A percentile compares a stretch with the other conserved stretches of the same genome.
These are phyloP conservation scores for Tokudaia muenninki DNA, from an alignment of 2,797 vertebrate species.

Conservation along the genomic window DNA sequence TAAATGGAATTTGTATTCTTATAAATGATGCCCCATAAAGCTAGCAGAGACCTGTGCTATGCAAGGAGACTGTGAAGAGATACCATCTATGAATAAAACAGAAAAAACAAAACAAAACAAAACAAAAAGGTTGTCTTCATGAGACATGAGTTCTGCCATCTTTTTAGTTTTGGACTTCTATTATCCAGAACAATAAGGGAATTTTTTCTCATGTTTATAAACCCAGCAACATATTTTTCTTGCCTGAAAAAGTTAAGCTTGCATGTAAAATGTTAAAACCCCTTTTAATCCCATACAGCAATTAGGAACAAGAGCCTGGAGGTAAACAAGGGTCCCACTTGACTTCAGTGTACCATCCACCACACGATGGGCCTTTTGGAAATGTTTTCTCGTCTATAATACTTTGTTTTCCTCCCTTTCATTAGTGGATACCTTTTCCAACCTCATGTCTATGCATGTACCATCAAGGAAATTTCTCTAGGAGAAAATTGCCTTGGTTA, in stretches of 20 bases:
- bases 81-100: background rate
- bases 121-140: background rate
- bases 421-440: background rate
- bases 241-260: background rate
- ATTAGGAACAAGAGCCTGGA: no score
- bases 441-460: background rate
- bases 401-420: background rate
- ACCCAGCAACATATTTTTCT: background rate
- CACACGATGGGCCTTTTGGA: background rate
- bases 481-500: background rate
- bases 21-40: background rate
- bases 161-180: background rate
- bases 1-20: background rate
- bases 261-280: background rate
- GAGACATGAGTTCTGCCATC: background rate
- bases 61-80: background rate
- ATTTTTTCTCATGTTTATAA: background rate
- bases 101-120: no score
- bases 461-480: background rate
- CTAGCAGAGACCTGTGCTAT: background rate
- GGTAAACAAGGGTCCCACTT: background rate
- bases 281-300: background rate
- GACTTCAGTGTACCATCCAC: accelerated
- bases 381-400: background rate
- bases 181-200: background rate